These are phyloP conservation scores for Chrysolophus pictus DNA, from an alignment of 2,797 vertebrate species.

Conservation along the genomic window DNA sequence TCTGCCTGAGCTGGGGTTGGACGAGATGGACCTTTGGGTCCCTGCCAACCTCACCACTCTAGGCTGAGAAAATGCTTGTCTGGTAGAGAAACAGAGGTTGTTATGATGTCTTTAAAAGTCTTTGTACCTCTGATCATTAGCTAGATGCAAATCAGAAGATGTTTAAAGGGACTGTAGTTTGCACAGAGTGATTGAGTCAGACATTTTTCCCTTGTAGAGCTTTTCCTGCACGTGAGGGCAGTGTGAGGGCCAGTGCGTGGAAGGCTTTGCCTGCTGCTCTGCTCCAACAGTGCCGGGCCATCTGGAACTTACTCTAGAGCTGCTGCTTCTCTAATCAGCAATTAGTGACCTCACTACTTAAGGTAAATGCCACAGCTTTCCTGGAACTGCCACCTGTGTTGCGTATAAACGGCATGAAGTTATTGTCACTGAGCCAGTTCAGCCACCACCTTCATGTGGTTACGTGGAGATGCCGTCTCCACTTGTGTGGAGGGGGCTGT, in stretches of 20 bases:
- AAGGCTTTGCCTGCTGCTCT: neutral
- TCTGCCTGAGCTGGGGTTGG: neutral
- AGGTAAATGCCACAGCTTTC: slow-evolving; percentile 11
- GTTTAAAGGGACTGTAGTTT: neutral
- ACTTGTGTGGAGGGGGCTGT: neutral
- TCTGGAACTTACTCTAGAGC: neutral
- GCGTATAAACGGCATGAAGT: neutral
- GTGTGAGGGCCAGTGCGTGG: accelerated
- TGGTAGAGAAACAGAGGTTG: neutral
- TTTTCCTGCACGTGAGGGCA: neutral
- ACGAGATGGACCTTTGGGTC: neutral
- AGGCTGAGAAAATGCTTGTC: neutral
- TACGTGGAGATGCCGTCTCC: neutral
- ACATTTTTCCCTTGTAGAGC: accelerated
- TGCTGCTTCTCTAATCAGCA: slow-evolving; percentile 26
- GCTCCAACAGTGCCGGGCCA: slow-evolving; percentile 17
- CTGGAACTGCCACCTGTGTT: slow-evolving; percentile 21
- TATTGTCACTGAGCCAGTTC: neutral
- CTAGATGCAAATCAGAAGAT: neutral
- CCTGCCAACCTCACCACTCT: neutral
- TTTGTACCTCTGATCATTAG: neutral
- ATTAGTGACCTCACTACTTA: slow-evolving; percentile 24
- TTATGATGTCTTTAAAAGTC: neutral
- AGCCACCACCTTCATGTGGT: neutral
- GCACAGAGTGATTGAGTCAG: slow-evolving; percentile 21